phyloP scores from a whole-genome alignment of 30 jellyfish, hydroid and myxozoan genomes.

The Aurelia coerulea region DNA sequence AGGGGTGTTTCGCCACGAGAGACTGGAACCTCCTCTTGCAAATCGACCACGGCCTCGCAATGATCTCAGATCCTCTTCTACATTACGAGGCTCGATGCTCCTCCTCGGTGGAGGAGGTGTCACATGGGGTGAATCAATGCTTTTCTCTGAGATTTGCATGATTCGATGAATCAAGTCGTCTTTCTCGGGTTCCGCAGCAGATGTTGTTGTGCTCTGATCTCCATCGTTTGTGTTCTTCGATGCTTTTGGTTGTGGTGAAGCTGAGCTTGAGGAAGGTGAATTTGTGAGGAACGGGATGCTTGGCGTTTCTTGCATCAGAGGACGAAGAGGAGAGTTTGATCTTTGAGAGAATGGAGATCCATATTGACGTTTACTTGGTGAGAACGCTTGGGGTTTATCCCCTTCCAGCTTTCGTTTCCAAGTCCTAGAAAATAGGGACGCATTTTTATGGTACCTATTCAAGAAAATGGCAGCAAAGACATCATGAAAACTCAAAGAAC shows the following conservation, averaged over 20 bases:
- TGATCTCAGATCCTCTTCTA: conserved; percentile 22
- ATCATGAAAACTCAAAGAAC: too few species aligned
- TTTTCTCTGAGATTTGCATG: conserved; percentile 1
- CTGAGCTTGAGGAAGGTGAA: conserved; percentile 10
- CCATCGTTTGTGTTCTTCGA: not conserved
- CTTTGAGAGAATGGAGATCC: conserved; percentile 33
- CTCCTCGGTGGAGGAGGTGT: not conserved
- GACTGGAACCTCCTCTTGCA: conserved; percentile 29
- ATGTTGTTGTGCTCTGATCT: not conserved
- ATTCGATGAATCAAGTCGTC: not conserved
- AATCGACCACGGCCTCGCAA: conserved; percentile 22
- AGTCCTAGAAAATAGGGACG: not conserved
- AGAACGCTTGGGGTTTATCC: not conserved
- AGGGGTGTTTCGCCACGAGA: conserved; percentile 50
- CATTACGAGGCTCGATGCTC: not conserved
- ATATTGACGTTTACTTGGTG: conserved; percentile 45
- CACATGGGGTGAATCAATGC: not conserved
- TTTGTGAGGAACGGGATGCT: not conserved
- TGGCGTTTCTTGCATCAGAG: conserved; percentile 36
- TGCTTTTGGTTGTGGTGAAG: conserved; percentile 2
- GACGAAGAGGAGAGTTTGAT: conserved; percentile 32
- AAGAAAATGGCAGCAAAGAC: too few species aligned
- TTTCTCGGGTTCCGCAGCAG: not conserved
- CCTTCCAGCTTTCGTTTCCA: conserved; percentile 37
- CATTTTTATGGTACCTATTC: too few species aligned